Conservation (phyloP, 2,888 invertebrate species). For the Heliconius aoede region DNA sequence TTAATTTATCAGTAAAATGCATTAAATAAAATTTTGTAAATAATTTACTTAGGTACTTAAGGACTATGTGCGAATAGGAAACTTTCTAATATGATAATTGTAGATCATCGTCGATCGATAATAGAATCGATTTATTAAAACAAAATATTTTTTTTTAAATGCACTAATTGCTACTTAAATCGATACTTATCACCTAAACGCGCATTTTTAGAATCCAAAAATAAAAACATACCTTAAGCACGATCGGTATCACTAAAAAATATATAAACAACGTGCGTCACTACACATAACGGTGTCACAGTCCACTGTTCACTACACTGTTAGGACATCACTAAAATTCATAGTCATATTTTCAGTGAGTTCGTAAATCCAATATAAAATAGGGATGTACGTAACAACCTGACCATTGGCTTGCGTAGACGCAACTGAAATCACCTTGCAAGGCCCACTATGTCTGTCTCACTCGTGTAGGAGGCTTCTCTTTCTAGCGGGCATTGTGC, state of each 20-base stretch:
- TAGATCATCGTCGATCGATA: background rate
- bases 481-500: conserved; percentile 82
- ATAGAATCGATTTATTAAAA: background rate
- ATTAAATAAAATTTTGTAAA: background rate
- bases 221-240: conserved; percentile 24
- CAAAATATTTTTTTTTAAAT: background rate
- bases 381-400: conserved; percentile 75
- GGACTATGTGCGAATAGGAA: background rate
- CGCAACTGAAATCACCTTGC: conserved; percentile 84
- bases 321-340: conserved; percentile 26
- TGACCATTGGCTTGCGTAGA: conserved; percentile 78
- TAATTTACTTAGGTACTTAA: background rate
- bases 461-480: conserved; percentile 61
- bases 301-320: conserved; percentile 48
- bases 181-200: conserved; percentile 2
- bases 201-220: conserved; percentile 6
- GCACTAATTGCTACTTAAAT: background rate
- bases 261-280: conserved; percentile 20
- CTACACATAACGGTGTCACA: conserved; percentile 33
- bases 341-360: conserved; percentile 29
- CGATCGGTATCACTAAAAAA: conserved; percentile 12
- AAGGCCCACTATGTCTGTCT: conserved; percentile 79
- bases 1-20: background rate
- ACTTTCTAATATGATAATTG: conserved; percentile 5
- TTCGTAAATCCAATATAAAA: conserved; percentile 50